Evolutionary conservation across 2,888 invertebrate genomes (phyloP).

Genomic region (Tortrix viridana): DNA sequence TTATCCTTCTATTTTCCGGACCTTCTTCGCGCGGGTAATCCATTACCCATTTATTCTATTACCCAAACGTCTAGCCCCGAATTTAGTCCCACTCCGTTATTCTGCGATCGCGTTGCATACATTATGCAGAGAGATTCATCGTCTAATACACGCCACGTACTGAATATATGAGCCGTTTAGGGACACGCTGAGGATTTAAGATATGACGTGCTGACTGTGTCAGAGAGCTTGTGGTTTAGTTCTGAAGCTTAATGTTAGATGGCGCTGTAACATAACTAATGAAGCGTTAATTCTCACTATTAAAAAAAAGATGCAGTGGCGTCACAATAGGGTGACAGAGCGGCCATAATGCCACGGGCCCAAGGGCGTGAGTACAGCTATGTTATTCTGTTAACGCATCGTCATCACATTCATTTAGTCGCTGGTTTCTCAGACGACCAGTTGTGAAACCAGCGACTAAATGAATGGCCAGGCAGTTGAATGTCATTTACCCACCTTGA

Average conservation of each 20-base stretch:
- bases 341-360: no score
- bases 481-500: no score
- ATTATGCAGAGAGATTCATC: slow-evolving; percentile 35
- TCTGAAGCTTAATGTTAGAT: neutral
- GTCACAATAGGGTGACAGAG: no score
- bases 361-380: no score
- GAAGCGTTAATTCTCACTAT: no score
- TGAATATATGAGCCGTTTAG: slow-evolving; percentile 37
- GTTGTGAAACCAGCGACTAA: no score
- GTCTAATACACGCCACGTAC: slow-evolving; percentile 33
- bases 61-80: slow-evolving; percentile 24
- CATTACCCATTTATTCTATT: slow-evolving; percentile 36
- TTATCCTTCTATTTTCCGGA: neutral
- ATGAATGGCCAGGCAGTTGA: no score
- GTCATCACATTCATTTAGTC: no score
- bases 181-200: slow-evolving; percentile 32
- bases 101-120: slow-evolving; percentile 28
- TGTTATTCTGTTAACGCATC: no score
- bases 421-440: no score
- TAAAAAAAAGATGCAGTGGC: no score
- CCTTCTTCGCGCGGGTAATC: neutral
- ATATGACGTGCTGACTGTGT: slow-evolving; percentile 14
- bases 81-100: slow-evolving; percentile 21
- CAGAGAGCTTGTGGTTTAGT: slow-evolving; percentile 8
- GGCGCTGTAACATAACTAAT: neutral